Percentiles rank a stretch among this genome's conserved stretches.
Conservation (phyloP, 2,888 invertebrate genomes). For the Alcis repandata region DNA sequence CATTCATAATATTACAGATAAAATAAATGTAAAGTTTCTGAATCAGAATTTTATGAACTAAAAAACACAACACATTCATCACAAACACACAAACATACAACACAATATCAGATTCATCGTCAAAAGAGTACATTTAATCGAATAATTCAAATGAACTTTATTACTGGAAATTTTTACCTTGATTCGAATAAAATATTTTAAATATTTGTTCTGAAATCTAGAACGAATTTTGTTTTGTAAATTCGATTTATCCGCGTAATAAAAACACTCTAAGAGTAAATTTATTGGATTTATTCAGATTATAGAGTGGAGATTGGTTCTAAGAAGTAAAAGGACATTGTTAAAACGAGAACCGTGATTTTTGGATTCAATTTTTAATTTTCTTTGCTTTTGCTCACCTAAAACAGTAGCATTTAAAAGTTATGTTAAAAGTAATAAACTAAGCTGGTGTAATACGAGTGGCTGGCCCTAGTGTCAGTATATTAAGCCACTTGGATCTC, state of each 20-base stretch:
- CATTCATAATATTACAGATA: no score
- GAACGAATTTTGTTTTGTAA: slow-evolving; percentile 26
- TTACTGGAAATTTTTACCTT: neutral
- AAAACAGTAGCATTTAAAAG: no score
- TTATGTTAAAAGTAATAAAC: no score
- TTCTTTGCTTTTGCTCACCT: no score
- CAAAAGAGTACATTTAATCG: neutral
- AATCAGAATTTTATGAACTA: no score
- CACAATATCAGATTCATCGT: neutral
- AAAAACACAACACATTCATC: no score
- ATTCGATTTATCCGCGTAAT: slow-evolving; percentile 27
- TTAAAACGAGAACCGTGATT: slow-evolving; percentile 13
- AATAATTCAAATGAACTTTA: slow-evolving; percentile 15
- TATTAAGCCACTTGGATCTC: no score
- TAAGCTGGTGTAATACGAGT: no score
- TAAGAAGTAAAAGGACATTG: slow-evolving; percentile 7
- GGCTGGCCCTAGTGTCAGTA: no score
- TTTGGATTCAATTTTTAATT: slow-evolving; percentile 4
- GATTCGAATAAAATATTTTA: slow-evolving; percentile 9
- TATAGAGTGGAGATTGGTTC: slow-evolving; percentile 26
- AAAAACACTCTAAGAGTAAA: slow-evolving; percentile 22
- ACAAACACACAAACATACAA: no score
- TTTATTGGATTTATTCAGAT: slow-evolving; percentile 32
- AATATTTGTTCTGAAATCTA: slow-evolving; percentile 10
- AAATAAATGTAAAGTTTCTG: no score